Percentiles rank a stretch among this genome's conserved stretches.
Evolutionary conservation across 2,888 invertebrate genomes (phyloP).

Genomic region (Minunthozetes semirufus): DNA sequence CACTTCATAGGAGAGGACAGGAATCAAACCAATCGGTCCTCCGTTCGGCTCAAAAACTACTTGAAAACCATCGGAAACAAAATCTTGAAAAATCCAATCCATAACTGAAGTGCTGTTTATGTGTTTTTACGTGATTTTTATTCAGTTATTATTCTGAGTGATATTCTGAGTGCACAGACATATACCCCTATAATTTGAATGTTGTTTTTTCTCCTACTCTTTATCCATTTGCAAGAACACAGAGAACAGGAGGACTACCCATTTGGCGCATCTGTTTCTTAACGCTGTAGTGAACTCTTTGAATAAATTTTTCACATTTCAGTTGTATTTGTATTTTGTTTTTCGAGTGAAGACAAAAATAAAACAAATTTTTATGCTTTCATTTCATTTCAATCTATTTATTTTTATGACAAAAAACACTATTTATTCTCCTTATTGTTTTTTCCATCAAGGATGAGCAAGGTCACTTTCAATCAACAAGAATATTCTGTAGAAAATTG

Average conservation of each 20-base stretch:
- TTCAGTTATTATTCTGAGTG: neutral
- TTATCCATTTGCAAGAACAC: no score
- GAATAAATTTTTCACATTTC: neutral
- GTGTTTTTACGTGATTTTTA: slow-evolving; percentile 11
- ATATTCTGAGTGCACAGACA: neutral
- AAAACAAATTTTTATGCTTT: neutral
- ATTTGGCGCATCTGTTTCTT: neutral
- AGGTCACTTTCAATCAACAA: no score
- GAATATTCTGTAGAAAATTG: no score
- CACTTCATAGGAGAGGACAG: neutral
- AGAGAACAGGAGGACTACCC: neutral
- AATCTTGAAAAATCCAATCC: neutral
- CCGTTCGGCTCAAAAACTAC: no score
- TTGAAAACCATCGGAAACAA: neutral
- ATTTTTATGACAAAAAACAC: neutral
- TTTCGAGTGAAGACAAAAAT: neutral
- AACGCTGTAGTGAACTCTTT: slow-evolving; percentile 7
- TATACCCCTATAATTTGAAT: no score
- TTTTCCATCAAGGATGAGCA: no score
- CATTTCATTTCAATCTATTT: neutral
- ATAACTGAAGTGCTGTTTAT: slow-evolving; percentile 5
- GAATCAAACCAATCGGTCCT: no score
- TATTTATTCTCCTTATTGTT: no score
- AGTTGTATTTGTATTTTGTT: neutral
- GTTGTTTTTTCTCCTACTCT: no score